phyloP scores from a whole-genome alignment of 2,888 invertebrate genomes.

The Trisateles emortualis region DNA sequence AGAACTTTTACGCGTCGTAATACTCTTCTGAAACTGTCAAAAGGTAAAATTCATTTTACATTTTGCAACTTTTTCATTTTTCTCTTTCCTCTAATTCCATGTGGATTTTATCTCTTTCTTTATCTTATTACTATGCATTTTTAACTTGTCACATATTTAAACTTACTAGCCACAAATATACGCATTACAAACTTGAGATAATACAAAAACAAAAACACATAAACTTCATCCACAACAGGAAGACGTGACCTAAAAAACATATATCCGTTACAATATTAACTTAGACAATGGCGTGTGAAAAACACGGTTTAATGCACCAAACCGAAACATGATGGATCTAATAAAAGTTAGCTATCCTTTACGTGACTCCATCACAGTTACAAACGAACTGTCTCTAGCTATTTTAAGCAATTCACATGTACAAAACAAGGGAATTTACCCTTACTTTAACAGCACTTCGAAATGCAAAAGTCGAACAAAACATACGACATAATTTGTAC shows the following conservation, averaged over 20 bases:
- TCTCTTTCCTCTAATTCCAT: no score
- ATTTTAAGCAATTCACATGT: slow-evolving; percentile 14
- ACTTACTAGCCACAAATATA: no score
- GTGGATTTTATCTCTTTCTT: no score
- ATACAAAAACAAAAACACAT: neutral
- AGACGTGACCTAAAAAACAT: slow-evolving; percentile 37
- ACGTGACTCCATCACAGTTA: slow-evolving; percentile 51
- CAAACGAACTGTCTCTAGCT: slow-evolving; percentile 19
- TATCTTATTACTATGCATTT: no score
- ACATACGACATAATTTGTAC: neutral
- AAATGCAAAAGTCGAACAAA: neutral
- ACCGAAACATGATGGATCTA: slow-evolving; percentile 49
- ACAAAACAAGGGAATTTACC: slow-evolving; percentile 10
- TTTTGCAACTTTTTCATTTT: no score
- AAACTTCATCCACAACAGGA: slow-evolving; percentile 6
- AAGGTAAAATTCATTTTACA: no score
- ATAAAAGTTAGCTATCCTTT: slow-evolving; percentile 49
- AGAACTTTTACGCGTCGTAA: no score
- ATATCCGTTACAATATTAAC: slow-evolving; percentile 34
- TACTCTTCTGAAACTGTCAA: no score
- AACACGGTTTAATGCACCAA: slow-evolving; percentile 43
- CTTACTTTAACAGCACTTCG: slow-evolving; percentile 1
- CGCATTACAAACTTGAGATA: neutral
- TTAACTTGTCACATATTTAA: no score
- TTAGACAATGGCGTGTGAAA: slow-evolving; percentile 45